Percentiles rank a stretch among this genome's conserved stretches.
Evolutionary conservation across 2,888 invertebrate species (phyloP).

Genomic region (Melieria picta): DNA sequence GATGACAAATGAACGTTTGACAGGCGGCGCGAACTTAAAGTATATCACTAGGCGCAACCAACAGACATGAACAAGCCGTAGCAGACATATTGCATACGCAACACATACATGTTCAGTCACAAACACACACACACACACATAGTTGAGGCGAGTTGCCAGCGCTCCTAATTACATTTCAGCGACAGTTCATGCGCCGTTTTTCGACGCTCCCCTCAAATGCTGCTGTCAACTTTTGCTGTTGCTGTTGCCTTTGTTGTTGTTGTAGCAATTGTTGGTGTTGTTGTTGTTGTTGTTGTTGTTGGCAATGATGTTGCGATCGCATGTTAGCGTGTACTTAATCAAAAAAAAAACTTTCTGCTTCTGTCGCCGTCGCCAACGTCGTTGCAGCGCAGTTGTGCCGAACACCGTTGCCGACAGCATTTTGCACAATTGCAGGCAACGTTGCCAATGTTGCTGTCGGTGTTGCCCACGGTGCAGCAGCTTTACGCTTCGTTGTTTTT

Average conservation of each 20-base stretch:
- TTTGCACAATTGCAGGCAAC: conserved; percentile 12
- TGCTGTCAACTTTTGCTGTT: not conserved
- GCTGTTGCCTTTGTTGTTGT: not conserved
- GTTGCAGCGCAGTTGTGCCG: not conserved
- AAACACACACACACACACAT: not conserved
- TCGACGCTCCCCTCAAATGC: not conserved
- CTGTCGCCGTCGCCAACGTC: no score
- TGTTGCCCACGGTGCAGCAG: not conserved
- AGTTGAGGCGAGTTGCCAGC: not conserved
- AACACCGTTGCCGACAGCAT: conserved; percentile 11
- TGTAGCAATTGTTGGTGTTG: not conserved
- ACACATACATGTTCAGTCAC: not conserved
- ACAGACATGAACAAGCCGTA: not conserved
- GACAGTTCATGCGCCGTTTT: not conserved
- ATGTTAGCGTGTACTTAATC: conserved; percentile 24
- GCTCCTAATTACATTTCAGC: conserved; percentile 15
- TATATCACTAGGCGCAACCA: not conserved
- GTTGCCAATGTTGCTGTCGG: not conserved
- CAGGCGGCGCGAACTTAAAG: conserved; percentile 26
- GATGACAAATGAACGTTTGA: conserved; percentile 28
- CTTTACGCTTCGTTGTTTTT: not conserved
- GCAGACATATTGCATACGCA: not conserved
- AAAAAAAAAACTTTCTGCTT: not conserved
- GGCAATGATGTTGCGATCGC: conserved; percentile 21
- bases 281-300: conserved; percentile 3